These are phyloP conservation scores for Emydocephalus ijimae DNA, from an alignment of 2,113 vertebrate species.

Conservation along the genomic window DNA sequence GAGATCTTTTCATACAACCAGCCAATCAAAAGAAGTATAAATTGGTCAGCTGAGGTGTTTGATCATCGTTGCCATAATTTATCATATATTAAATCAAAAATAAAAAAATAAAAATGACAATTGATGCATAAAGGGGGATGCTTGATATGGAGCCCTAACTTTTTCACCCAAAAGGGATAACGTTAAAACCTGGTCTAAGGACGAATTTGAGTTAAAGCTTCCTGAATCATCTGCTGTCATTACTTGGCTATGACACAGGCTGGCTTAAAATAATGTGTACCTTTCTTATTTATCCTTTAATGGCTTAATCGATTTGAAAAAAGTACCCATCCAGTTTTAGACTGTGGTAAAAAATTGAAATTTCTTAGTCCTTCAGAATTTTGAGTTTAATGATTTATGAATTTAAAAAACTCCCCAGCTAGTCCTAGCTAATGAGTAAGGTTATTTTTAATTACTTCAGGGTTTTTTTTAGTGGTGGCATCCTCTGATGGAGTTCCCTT, in stretches of 20 bases:
- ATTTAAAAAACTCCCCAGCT: neutral
- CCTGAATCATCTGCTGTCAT: neutral
- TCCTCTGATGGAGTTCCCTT: neutral
- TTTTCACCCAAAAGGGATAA: neutral
- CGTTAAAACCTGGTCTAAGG: neutral
- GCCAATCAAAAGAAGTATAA: neutral
- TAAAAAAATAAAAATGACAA: neutral
- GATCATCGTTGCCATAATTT: neutral
- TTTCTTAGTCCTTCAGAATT: neutral
- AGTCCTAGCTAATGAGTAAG: too few species aligned
- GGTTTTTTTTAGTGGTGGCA: neutral
- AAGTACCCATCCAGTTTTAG: neutral
- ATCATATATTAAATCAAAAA: neutral
- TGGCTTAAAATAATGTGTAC: neutral
- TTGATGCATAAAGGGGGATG: neutral
- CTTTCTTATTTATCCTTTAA: neutral
- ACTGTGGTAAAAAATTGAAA: neutral
- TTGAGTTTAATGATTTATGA: neutral
- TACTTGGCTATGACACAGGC: neutral
- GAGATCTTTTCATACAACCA: neutral
- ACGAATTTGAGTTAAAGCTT: neutral
- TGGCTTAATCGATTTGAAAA: neutral
- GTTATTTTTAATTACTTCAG: neutral
- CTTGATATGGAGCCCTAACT: neutral
- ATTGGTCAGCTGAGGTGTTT: neutral